phyloP scores from a whole-genome alignment of 2,888 invertebrate species.

The Callinectes sapidus region DNA sequence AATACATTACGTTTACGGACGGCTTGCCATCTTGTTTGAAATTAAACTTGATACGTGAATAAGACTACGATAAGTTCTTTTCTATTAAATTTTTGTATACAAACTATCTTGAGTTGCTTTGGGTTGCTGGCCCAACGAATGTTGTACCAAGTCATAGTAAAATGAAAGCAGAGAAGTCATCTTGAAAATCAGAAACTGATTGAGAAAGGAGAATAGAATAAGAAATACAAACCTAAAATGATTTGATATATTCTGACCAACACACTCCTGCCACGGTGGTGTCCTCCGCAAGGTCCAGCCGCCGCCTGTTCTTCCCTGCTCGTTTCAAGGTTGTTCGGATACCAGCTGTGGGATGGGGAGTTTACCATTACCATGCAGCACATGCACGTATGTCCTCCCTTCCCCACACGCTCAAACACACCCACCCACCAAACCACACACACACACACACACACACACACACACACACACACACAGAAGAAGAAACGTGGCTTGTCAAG shows the following conservation, averaged over 20 bases:
- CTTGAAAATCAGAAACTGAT: not conserved
- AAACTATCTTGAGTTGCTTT: no score
- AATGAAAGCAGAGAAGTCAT: not conserved
- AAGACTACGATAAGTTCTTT: not conserved
- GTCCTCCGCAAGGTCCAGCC: not conserved
- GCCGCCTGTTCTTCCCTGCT: not conserved
- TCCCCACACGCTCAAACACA: not conserved
- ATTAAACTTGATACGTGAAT: not conserved
- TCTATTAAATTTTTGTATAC: not conserved
- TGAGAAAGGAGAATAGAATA: not conserved
- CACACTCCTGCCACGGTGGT: not conserved
- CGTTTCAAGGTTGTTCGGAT: not conserved
- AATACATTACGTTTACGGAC: not conserved
- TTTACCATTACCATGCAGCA: not conserved
- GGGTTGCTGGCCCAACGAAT: not conserved
- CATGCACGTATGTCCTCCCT: not conserved
- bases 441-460: not conserved
- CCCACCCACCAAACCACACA: not conserved
- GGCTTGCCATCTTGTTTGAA: not conserved
- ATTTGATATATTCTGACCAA: not conserved
- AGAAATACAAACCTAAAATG: not conserved
- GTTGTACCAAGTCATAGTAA: not conserved
- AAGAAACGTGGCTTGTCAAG: not conserved
- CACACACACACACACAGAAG: not conserved
- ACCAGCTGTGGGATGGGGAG: not conserved